Evolutionary conservation across 1,140 invertebrate species (phyloP).

Genomic region (Aphaenogaster rudis): DNA sequence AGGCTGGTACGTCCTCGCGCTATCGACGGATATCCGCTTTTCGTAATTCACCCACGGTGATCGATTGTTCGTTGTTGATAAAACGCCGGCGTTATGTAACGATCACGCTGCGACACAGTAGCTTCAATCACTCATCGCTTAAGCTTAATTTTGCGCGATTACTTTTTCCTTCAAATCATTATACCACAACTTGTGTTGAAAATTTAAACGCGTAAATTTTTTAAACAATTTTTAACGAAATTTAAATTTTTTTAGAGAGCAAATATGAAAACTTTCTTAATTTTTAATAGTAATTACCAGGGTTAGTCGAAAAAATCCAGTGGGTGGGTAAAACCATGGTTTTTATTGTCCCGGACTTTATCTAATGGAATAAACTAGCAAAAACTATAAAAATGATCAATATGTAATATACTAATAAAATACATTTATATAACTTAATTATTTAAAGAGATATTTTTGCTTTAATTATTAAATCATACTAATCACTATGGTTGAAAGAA

Average conservation of each 20-base stretch:
- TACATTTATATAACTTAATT: too few species aligned
- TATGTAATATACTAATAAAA: too few species aligned
- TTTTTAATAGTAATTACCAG: neutral
- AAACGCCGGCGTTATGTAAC: constrained; percentile 18
- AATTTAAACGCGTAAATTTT: neutral
- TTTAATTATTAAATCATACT: too few species aligned
- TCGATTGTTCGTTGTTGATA: constrained; percentile 58
- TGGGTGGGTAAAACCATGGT: too few species aligned
- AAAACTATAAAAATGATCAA: too few species aligned
- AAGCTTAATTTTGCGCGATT: neutral
- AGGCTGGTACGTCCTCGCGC: constrained; percentile 36
- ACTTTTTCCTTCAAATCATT: neutral
- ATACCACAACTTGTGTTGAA: neutral
- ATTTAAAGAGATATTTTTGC: too few species aligned
- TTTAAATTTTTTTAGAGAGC: neutral
- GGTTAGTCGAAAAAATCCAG: too few species aligned
- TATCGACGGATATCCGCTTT: constrained; percentile 66
- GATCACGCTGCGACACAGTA: neutral
- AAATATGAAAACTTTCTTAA: neutral
- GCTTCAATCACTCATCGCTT: constrained; percentile 3
- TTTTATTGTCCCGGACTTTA: too few species aligned
- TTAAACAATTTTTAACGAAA: neutral
- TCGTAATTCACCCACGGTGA: constrained; percentile 55
- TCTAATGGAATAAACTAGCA: too few species aligned
- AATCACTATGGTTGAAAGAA: too few species aligned